A percentile compares a stretch with the other conserved stretches of the same genome.
phyloP scores from a whole-genome alignment of 92 coral and sea anemone species.

The Epizoanthus rinbou region DNA sequence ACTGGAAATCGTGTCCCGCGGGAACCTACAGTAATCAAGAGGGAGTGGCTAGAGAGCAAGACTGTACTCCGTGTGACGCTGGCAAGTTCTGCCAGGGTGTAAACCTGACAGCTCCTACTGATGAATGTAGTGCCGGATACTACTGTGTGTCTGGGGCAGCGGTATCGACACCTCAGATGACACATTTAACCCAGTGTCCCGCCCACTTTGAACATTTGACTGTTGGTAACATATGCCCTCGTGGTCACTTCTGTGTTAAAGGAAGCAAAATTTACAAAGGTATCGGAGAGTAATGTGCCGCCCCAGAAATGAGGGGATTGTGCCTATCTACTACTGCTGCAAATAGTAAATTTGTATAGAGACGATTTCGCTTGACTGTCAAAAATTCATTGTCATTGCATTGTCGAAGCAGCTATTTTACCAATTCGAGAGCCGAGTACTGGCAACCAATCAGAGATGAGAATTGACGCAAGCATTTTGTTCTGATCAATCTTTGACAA shows the following conservation, averaged over 20 bases:
- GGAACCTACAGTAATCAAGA: constrained; percentile 82
- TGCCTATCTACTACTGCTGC: too few species aligned
- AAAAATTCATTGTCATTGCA: too few species aligned
- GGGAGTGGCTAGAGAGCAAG: constrained; percentile 80
- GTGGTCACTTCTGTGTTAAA: constrained; percentile 78
- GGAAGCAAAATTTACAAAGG: constrained; percentile 82
- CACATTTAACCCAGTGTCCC: constrained; percentile 93
- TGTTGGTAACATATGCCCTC: constrained; percentile 88
- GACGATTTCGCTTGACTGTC: too few species aligned
- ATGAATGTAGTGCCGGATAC: constrained; percentile 82
- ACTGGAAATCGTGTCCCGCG: constrained; percentile 90
- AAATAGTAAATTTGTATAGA: neutral
- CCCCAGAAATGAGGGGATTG: neutral
- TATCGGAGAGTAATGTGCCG: constrained; percentile 19
- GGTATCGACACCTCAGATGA: constrained; percentile 84
- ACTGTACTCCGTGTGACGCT: constrained; percentile 92
- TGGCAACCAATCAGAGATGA: too few species aligned
- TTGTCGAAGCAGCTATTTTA: too few species aligned
- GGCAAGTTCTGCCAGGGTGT: constrained; percentile 85
- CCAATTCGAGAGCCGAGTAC: too few species aligned
- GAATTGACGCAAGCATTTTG: too few species aligned
- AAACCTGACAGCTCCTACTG: constrained; percentile 87
- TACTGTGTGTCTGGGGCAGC: constrained; percentile 94
- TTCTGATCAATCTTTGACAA: too few species aligned
- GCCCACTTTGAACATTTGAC: constrained; percentile 80